Percentiles rank a stretch among this genome's conserved stretches.
phyloP scores from a whole-genome alignment of 1,140 invertebrate genomes.

The Brachystomella parvula region DNA sequence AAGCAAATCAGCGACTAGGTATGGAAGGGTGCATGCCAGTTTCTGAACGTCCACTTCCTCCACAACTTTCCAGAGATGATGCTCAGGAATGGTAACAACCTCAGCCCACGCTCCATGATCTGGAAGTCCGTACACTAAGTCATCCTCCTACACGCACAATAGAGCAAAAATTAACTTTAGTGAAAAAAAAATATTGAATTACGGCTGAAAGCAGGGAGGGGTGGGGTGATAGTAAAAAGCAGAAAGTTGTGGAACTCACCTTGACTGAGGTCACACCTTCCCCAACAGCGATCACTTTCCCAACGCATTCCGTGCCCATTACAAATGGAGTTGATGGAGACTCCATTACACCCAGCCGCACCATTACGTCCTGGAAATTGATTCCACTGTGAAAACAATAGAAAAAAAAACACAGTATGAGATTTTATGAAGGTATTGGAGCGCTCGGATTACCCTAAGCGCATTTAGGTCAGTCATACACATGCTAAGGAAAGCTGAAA shows the following conservation, averaged over 20 bases:
- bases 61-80: slow-evolving; percentile 71
- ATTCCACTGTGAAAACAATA: slow-evolving; percentile 55
- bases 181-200: background rate
- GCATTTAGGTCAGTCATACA: background rate
- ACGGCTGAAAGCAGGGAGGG: background rate
- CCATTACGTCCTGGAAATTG: slow-evolving; percentile 79
- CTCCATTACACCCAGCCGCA: slow-evolving; percentile 72
- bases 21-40: slow-evolving; percentile 78
- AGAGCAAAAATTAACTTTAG: background rate
- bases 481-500: background rate
- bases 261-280: slow-evolving; percentile 73
- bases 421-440: background rate
- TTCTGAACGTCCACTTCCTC: slow-evolving; percentile 65
- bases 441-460: background rate
- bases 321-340: slow-evolving; percentile 67
- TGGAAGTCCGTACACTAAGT: slow-evolving; percentile 72
- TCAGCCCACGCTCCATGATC: slow-evolving; percentile 80
- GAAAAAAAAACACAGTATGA: background rate
- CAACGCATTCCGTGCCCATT: slow-evolving; percentile 78
- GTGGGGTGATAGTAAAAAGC: background rate
- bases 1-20: slow-evolving; percentile 75
- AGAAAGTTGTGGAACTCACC: slow-evolving; percentile 29
- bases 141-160: slow-evolving; percentile 58
- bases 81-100: slow-evolving; percentile 63
- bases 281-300: slow-evolving; percentile 70